phyloP scores from a whole-genome alignment of 2,888 invertebrate species.

The Galeopsomyia nigrocyanea region DNA sequence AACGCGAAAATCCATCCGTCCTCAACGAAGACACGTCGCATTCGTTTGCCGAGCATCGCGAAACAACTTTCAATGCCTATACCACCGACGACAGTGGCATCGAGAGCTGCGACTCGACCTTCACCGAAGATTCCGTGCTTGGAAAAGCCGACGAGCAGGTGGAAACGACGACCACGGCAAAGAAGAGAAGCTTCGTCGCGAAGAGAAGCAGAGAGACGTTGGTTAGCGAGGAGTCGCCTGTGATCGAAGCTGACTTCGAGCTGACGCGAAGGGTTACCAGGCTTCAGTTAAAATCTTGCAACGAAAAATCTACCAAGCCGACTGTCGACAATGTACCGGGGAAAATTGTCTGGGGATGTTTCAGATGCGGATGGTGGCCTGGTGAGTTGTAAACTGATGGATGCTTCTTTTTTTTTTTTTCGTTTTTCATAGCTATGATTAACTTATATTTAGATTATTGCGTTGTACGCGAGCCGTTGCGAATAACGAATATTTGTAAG shows the following conservation, averaged over 20 bases:
- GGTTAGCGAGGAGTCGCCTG: constrained; percentile 32
- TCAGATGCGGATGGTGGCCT: constrained; percentile 62
- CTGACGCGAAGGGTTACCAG: constrained; percentile 35
- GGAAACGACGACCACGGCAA: neutral
- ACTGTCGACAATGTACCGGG: constrained; percentile 48
- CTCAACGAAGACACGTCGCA: neutral
- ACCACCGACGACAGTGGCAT: constrained; percentile 37
- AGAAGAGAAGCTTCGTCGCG: neutral
- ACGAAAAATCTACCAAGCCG: constrained; percentile 8
- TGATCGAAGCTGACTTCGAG: constrained; percentile 39
- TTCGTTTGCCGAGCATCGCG: neutral
- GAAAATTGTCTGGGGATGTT: constrained; percentile 63
- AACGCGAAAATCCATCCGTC: neutral
- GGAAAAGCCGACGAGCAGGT: neutral
- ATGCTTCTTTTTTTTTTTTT: too few species aligned
- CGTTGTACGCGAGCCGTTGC: too few species aligned
- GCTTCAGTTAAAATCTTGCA: constrained; percentile 27
- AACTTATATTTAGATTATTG: too few species aligned
- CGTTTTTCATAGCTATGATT: too few species aligned
- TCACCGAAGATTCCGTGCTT: neutral
- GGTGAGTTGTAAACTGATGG: constrained; percentile 50
- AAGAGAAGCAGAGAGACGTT: constrained; percentile 22
- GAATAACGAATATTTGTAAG: too few species aligned
- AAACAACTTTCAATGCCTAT: neutral
- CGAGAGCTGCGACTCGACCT: constrained; percentile 22